phyloP scores from a whole-genome alignment of 2,888 invertebrate species.

The Lochmaea crataegi region DNA sequence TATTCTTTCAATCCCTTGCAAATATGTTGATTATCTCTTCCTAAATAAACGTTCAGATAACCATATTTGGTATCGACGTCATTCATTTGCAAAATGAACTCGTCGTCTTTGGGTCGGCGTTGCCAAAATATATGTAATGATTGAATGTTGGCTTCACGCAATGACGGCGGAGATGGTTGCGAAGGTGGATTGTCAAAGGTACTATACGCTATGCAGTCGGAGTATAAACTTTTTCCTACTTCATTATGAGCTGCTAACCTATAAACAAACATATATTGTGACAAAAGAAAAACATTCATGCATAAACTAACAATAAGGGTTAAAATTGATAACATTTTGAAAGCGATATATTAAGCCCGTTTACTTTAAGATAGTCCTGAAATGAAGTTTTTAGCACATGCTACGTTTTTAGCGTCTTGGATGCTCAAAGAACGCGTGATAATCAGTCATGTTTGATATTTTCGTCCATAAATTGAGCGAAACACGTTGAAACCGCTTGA shows the following conservation, averaged over 20 bases:
- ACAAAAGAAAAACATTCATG: not conserved
- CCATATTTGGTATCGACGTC: slow-evolving; percentile 59
- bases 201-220: slow-evolving; percentile 74
- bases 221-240: slow-evolving; percentile 80
- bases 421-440: too few species aligned
- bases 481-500: too few species aligned
- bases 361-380: too few species aligned
- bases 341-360: too few species aligned
- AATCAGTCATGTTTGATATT: too few species aligned
- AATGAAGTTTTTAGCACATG: too few species aligned
- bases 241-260: slow-evolving; percentile 87
- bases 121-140: slow-evolving; percentile 81
- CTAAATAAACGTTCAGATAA: slow-evolving; percentile 78
- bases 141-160: slow-evolving; percentile 73
- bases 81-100: slow-evolving; percentile 87
- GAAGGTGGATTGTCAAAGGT: slow-evolving; percentile 85
- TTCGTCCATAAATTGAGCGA: too few species aligned
- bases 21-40: slow-evolving; percentile 68
- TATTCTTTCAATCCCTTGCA: slow-evolving; percentile 28
- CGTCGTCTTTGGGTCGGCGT: slow-evolving; percentile 79
- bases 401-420: too few species aligned
- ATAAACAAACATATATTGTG: not conserved
- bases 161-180: slow-evolving; percentile 80
- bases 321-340: too few species aligned
- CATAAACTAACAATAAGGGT: not conserved